These are phyloP conservation scores for Brachylomia viminalis DNA, from an alignment of 2,888 invertebrate genomes.

Conservation along the genomic window DNA sequence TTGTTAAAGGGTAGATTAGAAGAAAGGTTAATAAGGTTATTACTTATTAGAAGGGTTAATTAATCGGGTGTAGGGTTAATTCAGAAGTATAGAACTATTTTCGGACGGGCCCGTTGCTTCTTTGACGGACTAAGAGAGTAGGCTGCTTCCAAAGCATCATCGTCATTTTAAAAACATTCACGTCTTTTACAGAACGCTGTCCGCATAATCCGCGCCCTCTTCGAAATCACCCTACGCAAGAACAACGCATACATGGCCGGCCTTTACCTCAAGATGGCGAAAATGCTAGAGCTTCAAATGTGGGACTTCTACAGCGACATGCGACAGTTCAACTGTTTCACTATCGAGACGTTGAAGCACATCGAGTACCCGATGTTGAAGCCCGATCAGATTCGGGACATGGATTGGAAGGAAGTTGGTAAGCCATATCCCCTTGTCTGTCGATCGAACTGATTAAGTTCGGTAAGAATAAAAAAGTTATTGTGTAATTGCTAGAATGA, in stretches of 20 bases:
- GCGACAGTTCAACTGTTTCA: constrained; percentile 95
- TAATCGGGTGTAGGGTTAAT: no score
- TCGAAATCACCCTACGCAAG: constrained; percentile 97
- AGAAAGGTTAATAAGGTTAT: no score
- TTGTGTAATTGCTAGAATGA: no score
- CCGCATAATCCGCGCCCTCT: constrained; percentile 97
- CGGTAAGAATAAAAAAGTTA: no score
- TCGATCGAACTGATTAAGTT: no score
- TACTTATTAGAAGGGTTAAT: no score
- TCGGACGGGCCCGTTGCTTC: no score
- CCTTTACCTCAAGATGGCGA: constrained; percentile 95
- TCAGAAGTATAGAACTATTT: no score
- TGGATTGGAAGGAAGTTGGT: constrained; percentile 97
- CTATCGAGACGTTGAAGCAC: constrained; percentile 94
- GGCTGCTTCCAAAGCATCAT: no score
- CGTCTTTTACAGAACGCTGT: constrained; percentile 96
- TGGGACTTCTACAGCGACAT: constrained; percentile 97
- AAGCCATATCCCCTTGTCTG: constrained; percentile 71
- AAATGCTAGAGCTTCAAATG: constrained; percentile 97
- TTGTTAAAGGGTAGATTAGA: no score
- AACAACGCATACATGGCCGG: constrained; percentile 97
- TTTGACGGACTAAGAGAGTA: no score
- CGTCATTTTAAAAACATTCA: no score
- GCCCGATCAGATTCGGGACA: constrained; percentile 95
- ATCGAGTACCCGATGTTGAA: constrained; percentile 94